These are phyloP conservation scores for Hucho hucho DNA, from an alignment of 2,113 vertebrate species.

Conservation along the genomic window DNA sequence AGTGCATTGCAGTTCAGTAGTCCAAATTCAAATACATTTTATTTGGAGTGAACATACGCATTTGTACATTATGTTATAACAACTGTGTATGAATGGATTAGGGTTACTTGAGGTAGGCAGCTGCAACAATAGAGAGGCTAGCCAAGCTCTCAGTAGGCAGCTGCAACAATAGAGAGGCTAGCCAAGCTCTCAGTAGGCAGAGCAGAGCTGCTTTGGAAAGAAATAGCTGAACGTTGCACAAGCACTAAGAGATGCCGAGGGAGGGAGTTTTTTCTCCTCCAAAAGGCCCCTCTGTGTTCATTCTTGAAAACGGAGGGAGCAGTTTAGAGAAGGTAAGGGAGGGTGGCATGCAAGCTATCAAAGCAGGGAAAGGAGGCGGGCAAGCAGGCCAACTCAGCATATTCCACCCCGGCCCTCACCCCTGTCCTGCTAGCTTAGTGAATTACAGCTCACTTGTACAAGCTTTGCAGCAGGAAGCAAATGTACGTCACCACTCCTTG, in stretches of 20 bases:
- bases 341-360: not conserved
- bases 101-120: conserved; percentile 51
- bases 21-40: too few species aligned
- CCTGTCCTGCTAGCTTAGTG: conserved; percentile 66
- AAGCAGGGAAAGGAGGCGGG: conserved; percentile 32
- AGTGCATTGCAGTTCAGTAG: not conserved
- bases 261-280: conserved; percentile 38
- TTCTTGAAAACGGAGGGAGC: conserved; percentile 57
- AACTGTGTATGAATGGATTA: not conserved
- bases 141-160: conserved; percentile 34
- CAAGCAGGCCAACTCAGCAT: conserved; percentile 68
- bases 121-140: conserved; percentile 38
- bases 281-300: conserved; percentile 32
- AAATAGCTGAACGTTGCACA: conserved; percentile 55
- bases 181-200: conserved; percentile 34
- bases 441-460: conserved; percentile 71
- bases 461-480: conserved; percentile 65
- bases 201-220: conserved; percentile 37
- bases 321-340: conserved; percentile 24
- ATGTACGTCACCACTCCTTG: conserved; percentile 33
- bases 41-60: not conserved
- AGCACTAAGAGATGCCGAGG: conserved; percentile 56
- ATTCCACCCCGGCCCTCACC: conserved; percentile 51
- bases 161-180: conserved; percentile 37
- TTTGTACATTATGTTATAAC: not conserved